Percentiles rank a stretch among this genome's conserved stretches.
phyloP scores from a whole-genome alignment of 2,888 invertebrate genomes.

The Prosopocoilus inquinatus region DNA sequence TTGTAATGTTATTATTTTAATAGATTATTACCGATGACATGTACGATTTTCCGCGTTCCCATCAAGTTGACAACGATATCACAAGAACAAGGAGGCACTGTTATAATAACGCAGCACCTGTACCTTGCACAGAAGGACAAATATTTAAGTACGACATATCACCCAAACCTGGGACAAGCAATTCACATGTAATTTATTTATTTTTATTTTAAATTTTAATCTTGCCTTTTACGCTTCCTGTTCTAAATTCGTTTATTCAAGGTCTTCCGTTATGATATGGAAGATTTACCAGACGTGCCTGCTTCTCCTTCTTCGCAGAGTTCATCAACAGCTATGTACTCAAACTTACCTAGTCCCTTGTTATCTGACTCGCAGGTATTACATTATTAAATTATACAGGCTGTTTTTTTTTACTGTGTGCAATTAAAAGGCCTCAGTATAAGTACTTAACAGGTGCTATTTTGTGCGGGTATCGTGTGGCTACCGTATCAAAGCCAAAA shows the following conservation, averaged over 20 bases:
- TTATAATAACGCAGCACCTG: slow-evolving; percentile 63
- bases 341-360: slow-evolving; percentile 59
- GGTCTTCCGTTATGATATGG: slow-evolving; percentile 32
- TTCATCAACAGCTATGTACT: slow-evolving; percentile 56
- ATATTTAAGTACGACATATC: slow-evolving; percentile 61
- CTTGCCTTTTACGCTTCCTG: too few species aligned
- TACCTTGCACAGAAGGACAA: slow-evolving; percentile 50
- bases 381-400: too few species aligned
- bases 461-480: too few species aligned
- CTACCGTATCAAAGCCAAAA: too few species aligned
- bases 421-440: too few species aligned
- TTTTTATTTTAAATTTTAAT: neutral
- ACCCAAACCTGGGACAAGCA: slow-evolving; percentile 45
- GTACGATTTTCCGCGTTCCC: slow-evolving; percentile 71
- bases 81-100: slow-evolving; percentile 52
- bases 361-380: slow-evolving; percentile 35
- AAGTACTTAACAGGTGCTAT: too few species aligned
- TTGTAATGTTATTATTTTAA: neutral
- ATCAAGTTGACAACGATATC: slow-evolving; percentile 49
- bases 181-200: slow-evolving; percentile 29
- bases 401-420: too few species aligned
- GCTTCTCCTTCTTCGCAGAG: slow-evolving; percentile 55
- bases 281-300: slow-evolving; percentile 35
- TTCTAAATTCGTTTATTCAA: too few species aligned
- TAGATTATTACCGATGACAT: slow-evolving; percentile 54